Evolutionary conservation across 64 coral and sea anemone genomes (phyloP), one percentile per base, ranked within the genome.

Genomic region (Actinia equina): DNA sequence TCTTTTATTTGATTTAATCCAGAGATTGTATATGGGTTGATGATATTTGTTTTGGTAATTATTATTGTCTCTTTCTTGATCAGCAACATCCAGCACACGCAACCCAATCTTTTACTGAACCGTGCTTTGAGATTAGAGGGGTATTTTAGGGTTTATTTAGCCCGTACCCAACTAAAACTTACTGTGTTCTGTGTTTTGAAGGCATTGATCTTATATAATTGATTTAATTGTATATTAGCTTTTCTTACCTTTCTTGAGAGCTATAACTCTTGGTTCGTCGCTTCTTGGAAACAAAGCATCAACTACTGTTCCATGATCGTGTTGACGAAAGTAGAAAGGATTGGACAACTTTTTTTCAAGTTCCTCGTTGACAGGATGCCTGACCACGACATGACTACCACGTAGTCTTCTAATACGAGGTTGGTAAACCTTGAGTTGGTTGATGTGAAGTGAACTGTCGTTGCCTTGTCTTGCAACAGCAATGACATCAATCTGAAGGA

Each of bases 281-380:
- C 23, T 41, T 55, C 88, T 88, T 57, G 91, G 91, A 77, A 84
- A 92, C 10, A 92, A 44, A 43, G 85, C 91, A 44, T 92, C 91
- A 84, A 84, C 80, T 6, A 92, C 49, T 22, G 44, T 14, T 51
- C 91, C 91, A 63, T 92, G 91, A 7, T 84, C 86, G 23, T 77
- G 53, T 46, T 92, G 91, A 22, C 79, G 91, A 46, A 92, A 92
- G 79, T 92, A 92, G 60, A 92, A 92, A 3, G 91, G 91, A 52
- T 88, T 88, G 43, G 86, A 88, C 49, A 92, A 52, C 86, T 92
- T 43, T 46, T 84, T 49, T 71, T 92, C 86, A 58, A 92, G 87
- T 61, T 92, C 91, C 81, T 92, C 91, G 52, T 92, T 88, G 65
- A 92, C 91, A 20, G 91, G 91, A 46, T 92, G 86, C 43, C 63